Evolutionary conservation across 2,888 invertebrate genomes (phyloP).

Genomic region (Drosophila acutilabella): DNA sequence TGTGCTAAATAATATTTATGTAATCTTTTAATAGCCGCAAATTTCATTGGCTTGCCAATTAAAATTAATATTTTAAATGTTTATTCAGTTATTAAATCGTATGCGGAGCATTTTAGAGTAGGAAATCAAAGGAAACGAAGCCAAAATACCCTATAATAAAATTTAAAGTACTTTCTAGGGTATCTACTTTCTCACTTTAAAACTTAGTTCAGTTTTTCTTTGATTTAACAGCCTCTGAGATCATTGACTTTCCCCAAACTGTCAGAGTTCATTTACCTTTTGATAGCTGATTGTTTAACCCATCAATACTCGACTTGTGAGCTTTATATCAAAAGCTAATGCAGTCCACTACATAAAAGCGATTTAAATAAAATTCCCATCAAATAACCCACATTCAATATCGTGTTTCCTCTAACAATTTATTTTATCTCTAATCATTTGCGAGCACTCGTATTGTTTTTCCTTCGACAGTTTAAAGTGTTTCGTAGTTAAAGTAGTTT

Average conservation of each 20-base stretch:
- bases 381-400: constrained; percentile 18
- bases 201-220: background rate
- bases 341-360: background rate
- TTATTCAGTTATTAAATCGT: constrained; percentile 17
- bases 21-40: constrained; percentile 10
- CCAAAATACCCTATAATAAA: background rate
- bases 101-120: background rate
- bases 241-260: constrained; percentile 4
- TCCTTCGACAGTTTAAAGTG: constrained; percentile 5
- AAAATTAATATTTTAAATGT: constrained; percentile 19
- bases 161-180: too few relatives aligned
- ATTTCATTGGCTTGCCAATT: constrained; percentile 8
- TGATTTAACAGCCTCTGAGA: constrained; percentile 1
- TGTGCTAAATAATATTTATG: constrained; percentile 40
- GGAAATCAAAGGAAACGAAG: background rate
- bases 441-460: constrained; percentile 3
- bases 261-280: constrained; percentile 18
- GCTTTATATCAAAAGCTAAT: background rate
- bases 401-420: constrained; percentile 5
- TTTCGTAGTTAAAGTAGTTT: constrained; percentile 6
- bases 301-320: background rate
- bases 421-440: background rate
- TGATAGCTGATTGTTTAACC: background rate
- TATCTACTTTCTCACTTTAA: too few relatives aligned
- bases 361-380: constrained; percentile 21